Evolutionary conservation across 2,113 vertebrate species (phyloP).

Genomic region (Corydoras sp.): DNA sequence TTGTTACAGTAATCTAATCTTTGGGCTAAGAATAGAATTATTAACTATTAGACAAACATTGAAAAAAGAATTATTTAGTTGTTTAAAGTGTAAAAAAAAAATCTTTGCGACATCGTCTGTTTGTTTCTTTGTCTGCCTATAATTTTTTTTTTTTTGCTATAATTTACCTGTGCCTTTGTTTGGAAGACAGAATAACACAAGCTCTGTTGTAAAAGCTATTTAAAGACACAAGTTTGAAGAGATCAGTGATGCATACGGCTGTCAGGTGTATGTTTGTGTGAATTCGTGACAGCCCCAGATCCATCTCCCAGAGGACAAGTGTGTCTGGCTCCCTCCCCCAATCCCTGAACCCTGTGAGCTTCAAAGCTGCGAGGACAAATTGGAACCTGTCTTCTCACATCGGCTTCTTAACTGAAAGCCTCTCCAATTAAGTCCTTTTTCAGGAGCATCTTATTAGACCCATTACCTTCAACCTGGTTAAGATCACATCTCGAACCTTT

Average conservation of each 20-base stretch:
- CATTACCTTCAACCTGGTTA: constrained; percentile 1
- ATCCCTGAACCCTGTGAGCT: constrained; percentile 17
- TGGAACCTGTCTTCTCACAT: constrained; percentile 19
- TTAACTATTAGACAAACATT: no score
- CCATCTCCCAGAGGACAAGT: constrained; percentile 19
- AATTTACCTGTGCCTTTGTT: not conserved
- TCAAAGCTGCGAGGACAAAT: constrained; percentile 40
- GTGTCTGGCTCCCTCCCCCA: not conserved
- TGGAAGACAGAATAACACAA: not conserved
- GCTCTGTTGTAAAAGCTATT: constrained; percentile 1
- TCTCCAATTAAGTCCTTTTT: constrained; percentile 27
- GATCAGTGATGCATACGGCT: constrained; percentile 13
- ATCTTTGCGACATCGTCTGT: no score
- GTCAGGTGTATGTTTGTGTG: constrained; percentile 22
- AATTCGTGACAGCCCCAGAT: constrained; percentile 6
- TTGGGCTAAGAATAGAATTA: no score
- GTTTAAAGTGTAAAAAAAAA: no score
- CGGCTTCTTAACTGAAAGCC: not conserved
- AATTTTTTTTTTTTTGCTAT: not conserved
- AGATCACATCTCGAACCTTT: not conserved
- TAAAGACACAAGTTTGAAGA: constrained; percentile 2
- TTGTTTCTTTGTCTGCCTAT: not conserved
- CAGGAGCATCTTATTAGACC: not conserved
- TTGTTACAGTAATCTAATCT: no score
- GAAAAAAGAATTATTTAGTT: no score